Percentiles rank a stretch among this genome's conserved stretches.
Evolutionary conservation across 1,140 invertebrate genomes (phyloP).

Genomic region (Drosophila varians): DNA sequence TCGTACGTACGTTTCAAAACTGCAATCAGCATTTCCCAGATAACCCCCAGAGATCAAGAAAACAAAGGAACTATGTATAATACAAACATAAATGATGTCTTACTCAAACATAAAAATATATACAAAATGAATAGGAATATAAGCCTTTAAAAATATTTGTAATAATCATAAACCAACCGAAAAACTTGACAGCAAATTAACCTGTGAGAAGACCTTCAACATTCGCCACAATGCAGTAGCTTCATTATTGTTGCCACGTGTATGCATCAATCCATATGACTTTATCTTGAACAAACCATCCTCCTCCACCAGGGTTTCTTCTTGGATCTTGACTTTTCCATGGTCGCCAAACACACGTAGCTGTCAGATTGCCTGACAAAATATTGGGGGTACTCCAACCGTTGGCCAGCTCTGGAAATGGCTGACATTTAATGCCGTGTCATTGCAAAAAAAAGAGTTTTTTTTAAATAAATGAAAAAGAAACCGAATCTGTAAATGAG

Average conservation of each 20-base stretch:
- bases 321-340: neutral
- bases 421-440: slow-evolving; percentile 34
- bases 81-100: neutral
- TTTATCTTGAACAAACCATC: slow-evolving; percentile 18
- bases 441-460: slow-evolving; percentile 13
- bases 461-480: neutral
- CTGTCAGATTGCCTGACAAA: slow-evolving; percentile 14
- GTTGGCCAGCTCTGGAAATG: slow-evolving; percentile 3
- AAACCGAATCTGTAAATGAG: slow-evolving; percentile 42
- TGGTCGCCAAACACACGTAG: slow-evolving; percentile 23
- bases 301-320: slow-evolving; percentile 11
- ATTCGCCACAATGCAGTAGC: slow-evolving; percentile 29
- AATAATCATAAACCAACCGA: slow-evolving; percentile 26
- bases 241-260: slow-evolving; percentile 28
- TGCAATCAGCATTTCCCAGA: neutral
- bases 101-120: too few species aligned
- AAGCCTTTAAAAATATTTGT: slow-evolving; percentile 11
- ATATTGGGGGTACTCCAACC: slow-evolving; percentile 5
- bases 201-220: slow-evolving; percentile 20
- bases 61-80: neutral
- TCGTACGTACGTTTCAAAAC: neutral
- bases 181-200: slow-evolving; percentile 14
- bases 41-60: neutral
- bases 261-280: slow-evolving; percentile 12
- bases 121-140: too few species aligned